phyloP scores from a whole-genome alignment of 37 sponge, comb jelly and placozoan genomes.

The Cladorhizidae sp. region DNA sequence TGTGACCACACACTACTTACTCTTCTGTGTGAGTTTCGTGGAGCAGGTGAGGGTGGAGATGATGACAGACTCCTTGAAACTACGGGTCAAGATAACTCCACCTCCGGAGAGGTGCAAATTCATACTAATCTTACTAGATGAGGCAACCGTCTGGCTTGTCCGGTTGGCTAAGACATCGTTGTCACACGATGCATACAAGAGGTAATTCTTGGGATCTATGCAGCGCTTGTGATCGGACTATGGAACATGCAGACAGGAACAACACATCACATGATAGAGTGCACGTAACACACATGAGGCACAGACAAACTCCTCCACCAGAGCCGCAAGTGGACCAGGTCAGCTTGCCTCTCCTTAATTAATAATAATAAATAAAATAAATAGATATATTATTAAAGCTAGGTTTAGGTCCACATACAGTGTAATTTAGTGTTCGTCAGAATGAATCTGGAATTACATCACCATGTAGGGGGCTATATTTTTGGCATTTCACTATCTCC shows the following conservation, averaged over 20 bases:
- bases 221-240: slow-evolving; percentile 54
- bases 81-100: slow-evolving; percentile 13
- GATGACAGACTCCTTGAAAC: slow-evolving; percentile 47
- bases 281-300: too few relatives aligned
- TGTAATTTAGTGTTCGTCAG: too few relatives aligned
- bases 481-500: too few relatives aligned
- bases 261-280: neutral
- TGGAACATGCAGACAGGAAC: neutral
- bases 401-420: too few relatives aligned
- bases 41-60: slow-evolving; percentile 71
- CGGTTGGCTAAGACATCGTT: slow-evolving; percentile 27
- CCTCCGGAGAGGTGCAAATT: neutral
- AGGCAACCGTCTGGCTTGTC: neutral
- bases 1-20: slow-evolving; percentile 19
- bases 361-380: too few relatives aligned
- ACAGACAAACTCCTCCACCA: too few relatives aligned
- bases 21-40: slow-evolving; percentile 78
- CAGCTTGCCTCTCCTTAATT: too few relatives aligned
- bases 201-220: slow-evolving; percentile 41
- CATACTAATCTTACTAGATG: neutral
- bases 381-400: too few relatives aligned
- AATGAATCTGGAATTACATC: too few relatives aligned
- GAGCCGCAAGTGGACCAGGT: too few relatives aligned
- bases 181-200: slow-evolving; percentile 11
- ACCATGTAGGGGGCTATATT: too few relatives aligned